Evolutionary conservation across 2,888 invertebrate species (phyloP), one percentile per base, ranked within the genome.

Genomic region (Margaritifera margaritifera): DNA sequence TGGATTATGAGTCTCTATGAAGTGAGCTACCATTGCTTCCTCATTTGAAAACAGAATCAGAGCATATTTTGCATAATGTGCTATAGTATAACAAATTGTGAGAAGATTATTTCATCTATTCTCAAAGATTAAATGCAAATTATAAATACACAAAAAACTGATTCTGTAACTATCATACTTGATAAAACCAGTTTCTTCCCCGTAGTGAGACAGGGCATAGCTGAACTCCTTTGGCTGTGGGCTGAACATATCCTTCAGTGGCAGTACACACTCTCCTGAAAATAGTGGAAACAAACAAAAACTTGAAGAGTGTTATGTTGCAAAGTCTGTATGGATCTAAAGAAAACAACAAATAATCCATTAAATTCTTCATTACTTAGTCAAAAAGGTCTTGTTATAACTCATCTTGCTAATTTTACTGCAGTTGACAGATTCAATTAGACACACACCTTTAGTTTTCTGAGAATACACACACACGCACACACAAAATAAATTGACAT

Each of bases 181-280:
- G 50, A 89, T 73, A 72, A 69, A 82, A 20, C 89, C 89, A 19
- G 88, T 87, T 69, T 84, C 85, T 67, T 88, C 88, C 56, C 88
- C 89, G 66, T 84, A 81, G 71, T 88, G 88, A 6, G 84, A 85
- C 53, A 89, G 77, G 19, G 74, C 68, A 61, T 77, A 80, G 56
- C 82, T 81, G 77, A 89, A 88, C 18, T 79, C 78, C 66, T 88
- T 85, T 6, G 86, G 83, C 27, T 82, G 80, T 22, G 75, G 65
- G n/a, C 81, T 77, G 77, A 89, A 86, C 81, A 86, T 86, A 24
- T 82, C 78, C 71, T 87, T 86, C 70, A 89, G 74, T 6, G 87
- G 77, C 24, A 89, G 66, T 11, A 88, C 87, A 80, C 88, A 88
- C 74, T 88, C 88, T 31, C 88, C 88, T 88, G 75, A 2, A 69